A percentile compares a stretch with the other conserved stretches of the same genome.
Evolutionary conservation across 2,888 invertebrate genomes (phyloP).

Genomic region (Coleophora deauratella): DNA sequence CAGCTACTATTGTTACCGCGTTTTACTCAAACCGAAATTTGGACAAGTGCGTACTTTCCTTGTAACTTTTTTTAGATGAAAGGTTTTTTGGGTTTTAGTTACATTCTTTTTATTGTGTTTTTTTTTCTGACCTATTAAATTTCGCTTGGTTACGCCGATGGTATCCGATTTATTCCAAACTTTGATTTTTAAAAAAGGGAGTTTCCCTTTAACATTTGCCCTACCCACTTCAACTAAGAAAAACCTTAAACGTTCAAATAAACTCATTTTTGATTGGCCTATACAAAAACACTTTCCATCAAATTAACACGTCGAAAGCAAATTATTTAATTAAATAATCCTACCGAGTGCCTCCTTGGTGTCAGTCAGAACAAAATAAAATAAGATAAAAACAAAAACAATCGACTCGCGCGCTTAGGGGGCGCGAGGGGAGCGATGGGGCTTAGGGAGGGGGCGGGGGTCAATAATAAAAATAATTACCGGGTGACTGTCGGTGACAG

Average conservation of each 20-base stretch:
- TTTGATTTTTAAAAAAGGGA: too few relatives aligned
- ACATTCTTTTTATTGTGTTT: too few relatives aligned
- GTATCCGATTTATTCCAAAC: too few relatives aligned
- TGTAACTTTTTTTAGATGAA: too few relatives aligned
- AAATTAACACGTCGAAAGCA: neutral
- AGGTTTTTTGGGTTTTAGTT: too few relatives aligned
- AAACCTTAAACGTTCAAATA: neutral
- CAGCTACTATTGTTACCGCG: too few relatives aligned
- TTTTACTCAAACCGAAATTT: too few relatives aligned
- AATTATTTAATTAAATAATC: neutral
- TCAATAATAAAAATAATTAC: constrained; percentile 22
- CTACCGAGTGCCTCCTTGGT: neutral
- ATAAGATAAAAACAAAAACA: constrained; percentile 6
- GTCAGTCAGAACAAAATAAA: constrained; percentile 3
- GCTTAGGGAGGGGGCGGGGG: constrained; percentile 4
- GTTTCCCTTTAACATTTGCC: too few relatives aligned
- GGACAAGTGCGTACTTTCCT: too few relatives aligned
- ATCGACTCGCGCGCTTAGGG: neutral
- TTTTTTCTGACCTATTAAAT: too few relatives aligned
- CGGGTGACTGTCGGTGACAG: constrained; percentile 14
- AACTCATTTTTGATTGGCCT: neutral
- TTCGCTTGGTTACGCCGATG: too few relatives aligned
- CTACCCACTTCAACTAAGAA: too few relatives aligned
- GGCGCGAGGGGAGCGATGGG: neutral
- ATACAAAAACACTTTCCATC: neutral